Percentiles rank a stretch among this genome's conserved stretches.
phyloP scores from a whole-genome alignment of 2,113 vertebrate genomes.

The Psilopsiagon aurifrons region DNA sequence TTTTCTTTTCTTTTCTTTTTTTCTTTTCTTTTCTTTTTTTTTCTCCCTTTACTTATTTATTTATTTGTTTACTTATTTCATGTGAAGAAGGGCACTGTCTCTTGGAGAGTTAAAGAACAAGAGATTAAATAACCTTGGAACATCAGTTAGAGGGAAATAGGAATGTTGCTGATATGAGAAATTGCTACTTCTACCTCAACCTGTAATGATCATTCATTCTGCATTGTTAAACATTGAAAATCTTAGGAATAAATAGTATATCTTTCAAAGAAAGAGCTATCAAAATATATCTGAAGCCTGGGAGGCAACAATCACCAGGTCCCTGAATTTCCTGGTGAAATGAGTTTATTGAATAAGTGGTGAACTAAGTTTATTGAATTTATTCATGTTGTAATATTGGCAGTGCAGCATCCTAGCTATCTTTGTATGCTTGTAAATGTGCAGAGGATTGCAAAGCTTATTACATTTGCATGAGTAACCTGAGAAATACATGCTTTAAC shows the following conservation, averaged over 20 bases:
- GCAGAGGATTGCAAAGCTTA: neutral
- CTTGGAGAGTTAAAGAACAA: neutral
- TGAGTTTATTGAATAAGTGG: neutral
- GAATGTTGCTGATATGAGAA: neutral
- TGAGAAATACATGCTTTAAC: neutral
- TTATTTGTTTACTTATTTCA: neutral
- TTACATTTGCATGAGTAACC: neutral
- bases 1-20: too few species aligned
- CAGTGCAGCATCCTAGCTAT: neutral
- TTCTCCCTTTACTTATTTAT: too few species aligned
- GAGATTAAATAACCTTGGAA: neutral
- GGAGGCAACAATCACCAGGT: neutral
- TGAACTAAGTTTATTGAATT: neutral
- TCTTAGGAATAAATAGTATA: neutral
- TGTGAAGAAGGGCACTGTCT: neutral
- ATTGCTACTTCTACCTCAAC: neutral
- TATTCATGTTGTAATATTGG: neutral
- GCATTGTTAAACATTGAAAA: neutral
- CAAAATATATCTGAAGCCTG: neutral
- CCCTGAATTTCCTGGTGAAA: neutral
- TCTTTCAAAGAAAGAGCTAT: neutral
- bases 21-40: too few species aligned
- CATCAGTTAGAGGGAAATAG: neutral
- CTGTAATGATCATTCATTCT: neutral
- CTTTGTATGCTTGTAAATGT: neutral